These are phyloP conservation scores for chimpanzee (Pan troglodytes) DNA, from an alignment of 2,113 vertebrate species.

Conservation along the genomic window DNA sequence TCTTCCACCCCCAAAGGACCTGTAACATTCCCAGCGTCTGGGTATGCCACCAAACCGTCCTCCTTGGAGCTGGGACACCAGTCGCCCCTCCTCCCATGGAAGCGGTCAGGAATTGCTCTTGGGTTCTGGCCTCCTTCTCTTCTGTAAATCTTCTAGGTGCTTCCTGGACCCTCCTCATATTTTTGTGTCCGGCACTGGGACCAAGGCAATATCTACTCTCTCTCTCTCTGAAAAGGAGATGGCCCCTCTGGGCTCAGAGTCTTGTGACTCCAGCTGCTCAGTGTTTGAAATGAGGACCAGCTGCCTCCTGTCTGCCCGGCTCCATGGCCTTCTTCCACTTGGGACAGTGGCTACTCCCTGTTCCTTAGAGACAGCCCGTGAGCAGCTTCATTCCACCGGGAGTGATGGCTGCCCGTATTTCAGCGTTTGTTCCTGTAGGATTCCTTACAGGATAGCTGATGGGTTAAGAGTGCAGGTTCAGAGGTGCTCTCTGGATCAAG, in stretches of 20 bases:
- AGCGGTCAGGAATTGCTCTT: neutral
- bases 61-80: neutral
- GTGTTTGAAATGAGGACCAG: neutral
- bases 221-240: neutral
- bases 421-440: neutral
- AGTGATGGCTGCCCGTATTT: rapidly evolving
- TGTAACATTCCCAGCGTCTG: neutral
- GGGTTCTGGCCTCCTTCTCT: neutral
- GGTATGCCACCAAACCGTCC: neutral
- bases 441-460: rapidly evolving
- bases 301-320: neutral
- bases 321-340: neutral
- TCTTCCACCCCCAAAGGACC: too few relatives aligned
- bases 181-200: neutral
- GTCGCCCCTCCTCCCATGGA: neutral
- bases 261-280: neutral
- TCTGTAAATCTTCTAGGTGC: neutral
- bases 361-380: neutral
- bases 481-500: neutral
- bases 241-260: neutral
- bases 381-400: neutral
- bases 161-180: neutral
- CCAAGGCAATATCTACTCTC: too few relatives aligned
- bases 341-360: neutral
- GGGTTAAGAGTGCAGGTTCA: rapidly evolving